phyloP scores from a whole-genome alignment of 2,797 vertebrate genomes.

The Periophthalmus magnuspinnatus region DNA sequence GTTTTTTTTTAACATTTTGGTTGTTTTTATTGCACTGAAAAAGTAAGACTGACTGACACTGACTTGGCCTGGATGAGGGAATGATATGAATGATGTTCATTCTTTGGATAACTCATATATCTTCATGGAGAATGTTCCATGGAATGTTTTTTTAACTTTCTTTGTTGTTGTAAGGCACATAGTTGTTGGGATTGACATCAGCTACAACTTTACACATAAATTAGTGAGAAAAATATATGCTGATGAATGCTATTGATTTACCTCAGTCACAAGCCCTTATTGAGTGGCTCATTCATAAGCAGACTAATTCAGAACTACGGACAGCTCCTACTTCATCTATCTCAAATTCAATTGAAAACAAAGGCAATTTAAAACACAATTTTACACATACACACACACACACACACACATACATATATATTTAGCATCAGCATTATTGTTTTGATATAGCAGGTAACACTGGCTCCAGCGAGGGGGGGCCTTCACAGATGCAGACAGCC shows the following conservation, averaged over 20 bases:
- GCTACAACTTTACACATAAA: background rate
- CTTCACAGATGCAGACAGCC: background rate
- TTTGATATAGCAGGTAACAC: constrained; percentile 5
- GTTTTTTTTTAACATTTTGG: too few species aligned
- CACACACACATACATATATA: background rate
- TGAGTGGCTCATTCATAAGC: background rate
- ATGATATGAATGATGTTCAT: too few species aligned
- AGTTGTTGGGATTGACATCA: too few species aligned
- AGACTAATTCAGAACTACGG: background rate
- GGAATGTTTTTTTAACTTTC: too few species aligned
- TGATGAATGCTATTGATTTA: too few species aligned
- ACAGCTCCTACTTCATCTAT: background rate
- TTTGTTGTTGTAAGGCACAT: too few species aligned
- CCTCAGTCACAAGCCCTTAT: background rate
- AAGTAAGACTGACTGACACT: too few species aligned
- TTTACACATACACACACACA: too few species aligned
- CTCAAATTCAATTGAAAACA: background rate
- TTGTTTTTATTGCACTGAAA: too few species aligned
- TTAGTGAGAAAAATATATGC: background rate
- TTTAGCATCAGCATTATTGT: constrained; percentile 3
- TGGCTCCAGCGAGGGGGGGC: constrained; percentile 13
- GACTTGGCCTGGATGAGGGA: too few species aligned
- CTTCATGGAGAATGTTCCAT: too few species aligned
- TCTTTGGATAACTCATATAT: too few species aligned
- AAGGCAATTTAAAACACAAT: background rate